Conservation (phyloP, 2,888 invertebrate species). For the Candidula unifasciata region DNA sequence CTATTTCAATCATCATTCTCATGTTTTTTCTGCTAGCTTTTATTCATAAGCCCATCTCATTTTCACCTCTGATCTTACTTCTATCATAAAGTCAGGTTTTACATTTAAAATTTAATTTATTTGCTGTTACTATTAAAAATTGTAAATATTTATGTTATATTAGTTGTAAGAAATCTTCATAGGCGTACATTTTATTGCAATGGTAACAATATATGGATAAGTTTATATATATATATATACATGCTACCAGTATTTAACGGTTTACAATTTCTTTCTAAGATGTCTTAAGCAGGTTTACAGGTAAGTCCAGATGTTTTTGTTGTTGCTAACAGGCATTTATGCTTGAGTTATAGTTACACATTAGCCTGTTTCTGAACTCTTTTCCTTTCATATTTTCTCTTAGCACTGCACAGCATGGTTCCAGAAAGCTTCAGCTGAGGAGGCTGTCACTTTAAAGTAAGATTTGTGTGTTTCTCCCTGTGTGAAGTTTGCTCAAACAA, state of each 20-base stretch:
- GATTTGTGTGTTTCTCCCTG: neutral
- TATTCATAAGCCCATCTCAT: neutral
- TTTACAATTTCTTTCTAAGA: neutral
- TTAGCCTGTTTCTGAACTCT: neutral
- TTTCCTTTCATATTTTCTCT: conserved; percentile 28
- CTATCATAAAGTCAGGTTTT: too few species aligned
- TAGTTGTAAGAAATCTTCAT: too few species aligned
- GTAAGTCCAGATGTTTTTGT: neutral
- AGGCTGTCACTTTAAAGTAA: conserved; percentile 58
- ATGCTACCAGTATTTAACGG: too few species aligned
- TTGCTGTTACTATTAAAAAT: too few species aligned
- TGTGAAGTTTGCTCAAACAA: neutral
- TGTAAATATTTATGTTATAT: too few species aligned
- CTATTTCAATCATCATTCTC: neutral
- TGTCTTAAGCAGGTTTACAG: neutral
- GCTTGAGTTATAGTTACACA: neutral
- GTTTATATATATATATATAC: too few species aligned
- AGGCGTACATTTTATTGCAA: too few species aligned
- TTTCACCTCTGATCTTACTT: too few species aligned
- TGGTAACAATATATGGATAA: too few species aligned
- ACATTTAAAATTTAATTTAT: too few species aligned
- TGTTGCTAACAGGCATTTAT: neutral
- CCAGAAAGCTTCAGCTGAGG: conserved; percentile 74
- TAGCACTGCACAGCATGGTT: conserved; percentile 88
- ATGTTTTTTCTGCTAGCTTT: neutral